Conservation (phyloP, 2,888 invertebrate species). For the Diloba caeruleocephala region DNA sequence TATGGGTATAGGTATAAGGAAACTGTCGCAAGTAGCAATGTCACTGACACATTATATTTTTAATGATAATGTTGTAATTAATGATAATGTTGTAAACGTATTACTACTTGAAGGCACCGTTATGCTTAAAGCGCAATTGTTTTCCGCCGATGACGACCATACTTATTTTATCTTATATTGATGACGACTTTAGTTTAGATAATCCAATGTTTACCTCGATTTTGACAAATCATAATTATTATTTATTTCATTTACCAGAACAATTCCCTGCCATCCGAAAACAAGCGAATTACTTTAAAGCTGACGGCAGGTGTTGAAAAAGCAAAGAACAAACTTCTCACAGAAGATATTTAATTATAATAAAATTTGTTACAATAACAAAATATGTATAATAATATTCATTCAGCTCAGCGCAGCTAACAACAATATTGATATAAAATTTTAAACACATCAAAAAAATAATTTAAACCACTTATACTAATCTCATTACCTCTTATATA, state of each 20-base stretch:
- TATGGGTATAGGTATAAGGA: too few relatives aligned
- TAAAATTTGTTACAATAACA: constrained; percentile 67
- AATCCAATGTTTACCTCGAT: too few relatives aligned
- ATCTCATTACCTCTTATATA: constrained; percentile 43
- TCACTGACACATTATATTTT: too few relatives aligned
- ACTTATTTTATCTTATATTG: too few relatives aligned
- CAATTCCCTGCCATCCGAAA: constrained; percentile 70
- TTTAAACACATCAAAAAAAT: constrained; percentile 71
- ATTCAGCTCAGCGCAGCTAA: constrained; percentile 66
- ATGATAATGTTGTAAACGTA: too few relatives aligned
- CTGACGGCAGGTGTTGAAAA: constrained; percentile 67
- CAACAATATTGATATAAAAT: constrained; percentile 70
- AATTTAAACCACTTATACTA: constrained; percentile 60
- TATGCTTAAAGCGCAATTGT: too few relatives aligned
- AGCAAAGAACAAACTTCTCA: constrained; percentile 73
- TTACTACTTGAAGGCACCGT: too few relatives aligned
- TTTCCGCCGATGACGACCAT: too few relatives aligned
- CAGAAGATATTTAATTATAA: constrained; percentile 78
- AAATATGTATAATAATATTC: constrained; percentile 53
- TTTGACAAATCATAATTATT: too few relatives aligned
- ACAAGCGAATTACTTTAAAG: constrained; percentile 73
- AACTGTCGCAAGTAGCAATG: too few relatives aligned
- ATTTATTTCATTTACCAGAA: constrained; percentile 66
- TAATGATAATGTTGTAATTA: too few relatives aligned
- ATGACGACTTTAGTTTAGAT: too few relatives aligned